A percentile compares a stretch with the other conserved stretches of the same genome.
These are phyloP conservation scores for Mionectes olivaceus DNA, from an alignment of 2,797 vertebrate genomes.

Conservation along the genomic window DNA sequence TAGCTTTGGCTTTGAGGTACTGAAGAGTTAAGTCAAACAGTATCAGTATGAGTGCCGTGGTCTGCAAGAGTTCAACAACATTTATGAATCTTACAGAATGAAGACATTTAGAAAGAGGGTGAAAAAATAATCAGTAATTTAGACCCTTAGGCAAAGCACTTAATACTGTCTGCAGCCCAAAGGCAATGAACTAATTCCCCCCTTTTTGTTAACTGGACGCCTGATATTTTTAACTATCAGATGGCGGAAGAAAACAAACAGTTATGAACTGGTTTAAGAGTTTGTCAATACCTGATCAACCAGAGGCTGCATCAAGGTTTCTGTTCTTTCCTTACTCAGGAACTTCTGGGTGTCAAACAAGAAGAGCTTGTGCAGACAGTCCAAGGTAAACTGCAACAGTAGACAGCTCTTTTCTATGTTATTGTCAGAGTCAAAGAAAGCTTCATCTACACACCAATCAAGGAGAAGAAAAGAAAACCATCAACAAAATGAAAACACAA, in stretches of 20 bases:
- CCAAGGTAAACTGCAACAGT: conserved; percentile 82
- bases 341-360: conserved; percentile 92
- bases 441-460: conserved; percentile 75
- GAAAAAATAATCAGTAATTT: background rate
- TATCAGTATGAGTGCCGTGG: background rate
- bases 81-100: background rate
- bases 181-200: background rate
- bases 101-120: background rate
- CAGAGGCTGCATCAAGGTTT: conserved; percentile 88
- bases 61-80: background rate
- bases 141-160: background rate
- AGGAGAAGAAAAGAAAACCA: background rate
- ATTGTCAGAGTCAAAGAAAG: conserved; percentile 81
- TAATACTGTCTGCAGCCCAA: background rate
- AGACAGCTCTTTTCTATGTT: conserved; percentile 83
- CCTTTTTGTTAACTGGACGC: background rate
- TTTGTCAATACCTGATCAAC: conserved; percentile 89
- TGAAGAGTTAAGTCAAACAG: background rate
- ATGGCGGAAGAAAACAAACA: background rate
- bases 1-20: background rate
- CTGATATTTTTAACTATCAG: background rate
- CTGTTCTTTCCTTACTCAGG: conserved; percentile 89
- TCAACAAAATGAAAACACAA: background rate
- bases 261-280: background rate
- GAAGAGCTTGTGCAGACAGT: conserved; percentile 93